Evolutionary conservation across 1,140 invertebrate genomes (phyloP), one percentile per base, ranked within the genome.

Genomic region (Cepaea nemoralis): DNA sequence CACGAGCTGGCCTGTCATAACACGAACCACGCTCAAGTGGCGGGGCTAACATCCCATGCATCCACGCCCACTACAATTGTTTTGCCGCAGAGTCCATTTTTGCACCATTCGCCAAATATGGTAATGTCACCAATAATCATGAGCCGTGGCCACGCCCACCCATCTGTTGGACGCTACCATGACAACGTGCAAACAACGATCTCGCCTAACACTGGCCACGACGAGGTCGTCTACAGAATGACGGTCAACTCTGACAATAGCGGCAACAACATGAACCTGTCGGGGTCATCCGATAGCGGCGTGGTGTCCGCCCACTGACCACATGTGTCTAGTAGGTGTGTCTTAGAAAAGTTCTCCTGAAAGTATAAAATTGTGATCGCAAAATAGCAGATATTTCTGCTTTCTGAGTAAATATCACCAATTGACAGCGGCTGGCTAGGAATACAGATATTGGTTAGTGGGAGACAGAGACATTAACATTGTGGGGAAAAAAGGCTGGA

Each of bases 271-370:
- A 80, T 80, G 77, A 80, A 80, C 33, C 31, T 80, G 3, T 80
- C 77, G 3, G 77, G 77, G 27, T 80, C 77, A 22, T 80, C 77
- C 12, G 77, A 80, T 67, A 80, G 77, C 42, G 77, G 77, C 31
- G 67, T 80, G 14, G 22, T 78, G 22, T 80, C 77, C 14, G 70
- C 50, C 14, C 77, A 80, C 35, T 76, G 37, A 76, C 33, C 24
- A 35, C 37, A 27, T 12, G n/a, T n/a, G n/a, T n/a, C n/a, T n/a
- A n/a, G n/a, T n/a, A n/a, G n/a, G n/a, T n/a, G n/a, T n/a, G n/a
- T n/a, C n/a, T n/a, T n/a, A n/a, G n/a, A n/a, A n/a, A n/a, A n/a
- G n/a, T n/a, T n/a, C n/a, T n/a, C n/a, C n/a, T n/a, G n/a, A n/a
- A n/a, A n/a, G n/a, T n/a, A n/a, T n/a, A n/a, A n/a, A n/a, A n/a